Percentiles rank a stretch among this genome's conserved stretches.
Conservation (phyloP, 2,113 vertebrate genomes). For the Indicator indicator region DNA sequence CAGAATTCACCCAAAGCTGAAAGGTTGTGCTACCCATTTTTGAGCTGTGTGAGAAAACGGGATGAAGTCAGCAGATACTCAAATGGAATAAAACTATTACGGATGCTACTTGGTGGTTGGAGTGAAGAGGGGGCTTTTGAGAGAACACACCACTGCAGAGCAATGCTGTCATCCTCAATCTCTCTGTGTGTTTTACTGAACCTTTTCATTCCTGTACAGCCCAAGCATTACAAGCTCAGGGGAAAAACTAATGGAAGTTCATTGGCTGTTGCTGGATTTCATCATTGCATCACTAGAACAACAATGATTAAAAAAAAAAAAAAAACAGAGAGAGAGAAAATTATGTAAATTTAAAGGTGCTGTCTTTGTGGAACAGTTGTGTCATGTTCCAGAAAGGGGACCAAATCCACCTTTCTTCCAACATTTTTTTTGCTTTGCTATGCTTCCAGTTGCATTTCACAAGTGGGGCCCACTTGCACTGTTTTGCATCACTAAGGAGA, state of each 20-base stretch:
- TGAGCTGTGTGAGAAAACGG: background rate
- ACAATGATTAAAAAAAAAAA: background rate
- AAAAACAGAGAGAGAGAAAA: background rate
- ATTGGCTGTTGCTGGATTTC: background rate
- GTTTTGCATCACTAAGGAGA: background rate
- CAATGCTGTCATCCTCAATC: rapidly evolving
- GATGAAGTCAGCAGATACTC: background rate
- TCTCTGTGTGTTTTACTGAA: background rate
- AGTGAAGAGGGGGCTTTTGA: background rate
- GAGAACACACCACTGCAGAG: background rate
- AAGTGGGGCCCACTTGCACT: background rate
- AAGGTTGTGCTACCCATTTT: background rate
- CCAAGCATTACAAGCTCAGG: background rate
- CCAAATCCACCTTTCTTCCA: background rate
- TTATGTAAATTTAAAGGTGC: rapidly evolving
- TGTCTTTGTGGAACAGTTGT: background rate
- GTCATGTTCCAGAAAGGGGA: background rate
- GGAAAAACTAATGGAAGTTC: background rate
- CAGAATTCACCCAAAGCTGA: background rate
- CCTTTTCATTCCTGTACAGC: background rate
- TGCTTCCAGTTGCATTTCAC: background rate
- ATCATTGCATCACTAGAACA: background rate
- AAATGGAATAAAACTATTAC: background rate
- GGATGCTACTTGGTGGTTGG: background rate
- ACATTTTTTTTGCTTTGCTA: background rate